Base-by-base conservation (phyloP, 2,113 vertebrate genomes). In the Choloepus hoffmanni region DNA sequence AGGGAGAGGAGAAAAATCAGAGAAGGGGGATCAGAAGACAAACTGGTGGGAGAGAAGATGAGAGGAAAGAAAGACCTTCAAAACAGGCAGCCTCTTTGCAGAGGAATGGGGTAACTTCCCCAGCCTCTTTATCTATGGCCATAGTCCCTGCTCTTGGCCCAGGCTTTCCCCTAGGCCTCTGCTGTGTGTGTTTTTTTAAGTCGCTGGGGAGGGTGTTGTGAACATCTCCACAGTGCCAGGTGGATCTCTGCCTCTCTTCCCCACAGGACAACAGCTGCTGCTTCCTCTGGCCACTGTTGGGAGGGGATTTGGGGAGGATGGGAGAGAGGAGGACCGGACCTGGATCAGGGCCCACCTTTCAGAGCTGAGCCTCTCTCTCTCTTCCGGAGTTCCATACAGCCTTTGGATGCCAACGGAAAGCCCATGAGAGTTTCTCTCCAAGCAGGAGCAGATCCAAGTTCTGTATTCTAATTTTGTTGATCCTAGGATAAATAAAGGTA, bases 201-300 rank as follows among this genome's bases (percentile, higher is more conserved):
- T 79, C 70, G 73, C 60, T 82, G 26, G 90, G 86, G 87, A 0
- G 60, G 74, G 85, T 85, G 74, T 58, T 95, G 79, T 87, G 83
- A 89, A 95, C 96, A 92, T 62, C 79, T 40, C n/a, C 81, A 26
- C 65, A 60, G 93, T 84, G 93, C 97, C 97, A 97, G 85, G 96
- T 96, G 95, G 94, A 96, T 33, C 50, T 74, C 50, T 95, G 97
- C 97, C 97, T 90, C 95, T 91, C 89, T 93, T 96, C 81, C 83
- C 53, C 68, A 43, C 58, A 83, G 89, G 92, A 92, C 96, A 92
- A 97, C 97, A 98, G 96, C 96, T 97, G 97, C 85, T 68, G 83
- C 91, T 96, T 96, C 96, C 95, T 96, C 74, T 55, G 11, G 88
- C 78, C 68, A 89, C 70, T 0, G 0, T 2, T 13, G 88, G 84